Evolutionary conservation across 2,888 invertebrate genomes (phyloP).

Genomic region (Carcina quercana): DNA sequence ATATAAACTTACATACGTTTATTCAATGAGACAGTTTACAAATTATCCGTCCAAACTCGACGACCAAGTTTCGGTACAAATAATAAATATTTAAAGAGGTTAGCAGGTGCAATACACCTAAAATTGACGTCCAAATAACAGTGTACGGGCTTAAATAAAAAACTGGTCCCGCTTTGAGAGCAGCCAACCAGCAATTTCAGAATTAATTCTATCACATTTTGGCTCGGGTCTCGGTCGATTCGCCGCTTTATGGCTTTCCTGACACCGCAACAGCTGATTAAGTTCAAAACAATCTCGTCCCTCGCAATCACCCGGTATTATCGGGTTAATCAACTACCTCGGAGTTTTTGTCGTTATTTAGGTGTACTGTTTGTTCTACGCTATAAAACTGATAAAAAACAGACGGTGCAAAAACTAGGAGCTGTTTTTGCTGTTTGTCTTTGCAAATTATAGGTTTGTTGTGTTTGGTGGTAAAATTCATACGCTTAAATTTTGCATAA

Average conservation of each 20-base stretch:
- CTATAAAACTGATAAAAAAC: too few species aligned
- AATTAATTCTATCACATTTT: slow-evolving; percentile 63
- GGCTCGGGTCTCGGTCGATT: slow-evolving; percentile 40
- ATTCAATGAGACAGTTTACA: slow-evolving; percentile 39
- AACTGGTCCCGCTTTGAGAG: slow-evolving; percentile 36
- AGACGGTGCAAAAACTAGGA: too few species aligned
- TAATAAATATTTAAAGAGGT: slow-evolving; percentile 65
- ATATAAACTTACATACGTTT: too few species aligned
- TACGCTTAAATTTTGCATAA: too few species aligned
- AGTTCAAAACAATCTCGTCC: slow-evolving; percentile 40
- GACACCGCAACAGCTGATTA: slow-evolving; percentile 57
- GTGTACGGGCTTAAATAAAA: slow-evolving; percentile 47
- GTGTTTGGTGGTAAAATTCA: too few species aligned
- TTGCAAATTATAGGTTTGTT: too few species aligned
- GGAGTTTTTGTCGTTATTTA: slow-evolving; percentile 10
- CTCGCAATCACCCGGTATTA: slow-evolving; percentile 43
- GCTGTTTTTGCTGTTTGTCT: too few species aligned
- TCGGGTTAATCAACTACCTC: slow-evolving; percentile 32
- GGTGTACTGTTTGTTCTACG: slow-evolving; percentile 5
- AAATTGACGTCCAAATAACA: slow-evolving; percentile 62
- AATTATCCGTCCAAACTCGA: slow-evolving; percentile 36
- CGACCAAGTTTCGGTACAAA: slow-evolving; percentile 36
- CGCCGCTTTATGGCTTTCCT: slow-evolving; percentile 42
- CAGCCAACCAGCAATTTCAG: slow-evolving; percentile 54
- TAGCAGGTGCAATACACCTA: slow-evolving; percentile 61